Conservation (phyloP, 2,797 vertebrate species). For the Cacajao melanocephalus region DNA sequence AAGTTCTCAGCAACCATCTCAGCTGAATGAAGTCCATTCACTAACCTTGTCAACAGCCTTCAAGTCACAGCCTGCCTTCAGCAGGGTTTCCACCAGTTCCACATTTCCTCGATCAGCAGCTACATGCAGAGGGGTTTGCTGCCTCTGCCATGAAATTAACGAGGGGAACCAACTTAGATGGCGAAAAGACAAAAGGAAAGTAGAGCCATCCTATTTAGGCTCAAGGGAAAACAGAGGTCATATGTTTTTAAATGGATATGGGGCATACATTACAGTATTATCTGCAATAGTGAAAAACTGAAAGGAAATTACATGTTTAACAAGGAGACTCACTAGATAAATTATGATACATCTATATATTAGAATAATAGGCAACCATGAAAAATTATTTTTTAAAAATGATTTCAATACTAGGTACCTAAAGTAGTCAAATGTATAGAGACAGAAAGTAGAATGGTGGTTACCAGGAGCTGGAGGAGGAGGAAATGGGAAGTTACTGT, state of each 20-base stretch:
- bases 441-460: neutral
- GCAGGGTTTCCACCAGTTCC: slow-evolving; percentile 91
- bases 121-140: slow-evolving; percentile 91
- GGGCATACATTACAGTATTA: neutral
- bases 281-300: neutral
- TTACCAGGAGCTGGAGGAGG: neutral
- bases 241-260: neutral
- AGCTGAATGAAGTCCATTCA: neutral
- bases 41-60: slow-evolving; percentile 88
- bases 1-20: neutral
- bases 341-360: neutral
- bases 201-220: neutral
- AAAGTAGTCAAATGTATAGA: neutral
- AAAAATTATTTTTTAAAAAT: neutral
- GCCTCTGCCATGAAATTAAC: slow-evolving; percentile 84
- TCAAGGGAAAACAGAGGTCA: neutral
- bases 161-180: neutral
- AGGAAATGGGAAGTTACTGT: neutral
- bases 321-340: neutral
- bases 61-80: slow-evolving; percentile 89
- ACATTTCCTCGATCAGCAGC: slow-evolving; percentile 91
- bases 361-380: neutral
- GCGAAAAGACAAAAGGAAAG: neutral
- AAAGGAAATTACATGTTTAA: neutral
- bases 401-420: neutral